Evolutionary conservation across 2,888 invertebrate species (phyloP).

Genomic region (Mimumesa dahlbomi): DNA sequence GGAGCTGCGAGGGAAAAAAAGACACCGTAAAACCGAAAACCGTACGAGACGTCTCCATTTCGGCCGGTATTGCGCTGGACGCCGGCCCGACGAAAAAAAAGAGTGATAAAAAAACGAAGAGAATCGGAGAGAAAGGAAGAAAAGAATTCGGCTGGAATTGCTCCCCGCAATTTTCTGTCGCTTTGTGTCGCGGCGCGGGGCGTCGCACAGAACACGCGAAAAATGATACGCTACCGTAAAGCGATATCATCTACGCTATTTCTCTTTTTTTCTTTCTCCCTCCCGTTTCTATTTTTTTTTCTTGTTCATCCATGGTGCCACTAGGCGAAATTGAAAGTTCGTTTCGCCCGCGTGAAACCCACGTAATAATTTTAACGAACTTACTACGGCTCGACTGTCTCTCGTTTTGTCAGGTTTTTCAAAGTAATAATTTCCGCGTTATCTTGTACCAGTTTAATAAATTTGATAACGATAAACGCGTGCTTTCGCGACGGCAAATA

Average conservation of each 20-base stretch:
- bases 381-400: no score
- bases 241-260: no score
- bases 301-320: neutral
- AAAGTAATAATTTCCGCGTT: no score
- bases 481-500: no score
- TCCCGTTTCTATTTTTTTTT: neutral
- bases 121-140: neutral
- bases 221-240: neutral
- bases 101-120: neutral
- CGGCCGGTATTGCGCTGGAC: neutral
- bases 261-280: no score
- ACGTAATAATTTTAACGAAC: no score
- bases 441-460: no score
- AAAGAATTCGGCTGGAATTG: neutral
- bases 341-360: neutral
- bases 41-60: slow-evolving; percentile 6
- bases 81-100: neutral
- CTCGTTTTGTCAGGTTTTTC: no score
- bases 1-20: neutral
- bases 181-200: neutral
- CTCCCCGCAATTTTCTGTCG: slow-evolving; percentile 1
- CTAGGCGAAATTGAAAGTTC: slow-evolving; percentile 8
- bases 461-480: no score
- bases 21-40: neutral
- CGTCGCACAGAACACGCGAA: neutral